phyloP scores from a whole-genome alignment of 2,888 invertebrate species.

The Pyrocoelia pectoralis region DNA sequence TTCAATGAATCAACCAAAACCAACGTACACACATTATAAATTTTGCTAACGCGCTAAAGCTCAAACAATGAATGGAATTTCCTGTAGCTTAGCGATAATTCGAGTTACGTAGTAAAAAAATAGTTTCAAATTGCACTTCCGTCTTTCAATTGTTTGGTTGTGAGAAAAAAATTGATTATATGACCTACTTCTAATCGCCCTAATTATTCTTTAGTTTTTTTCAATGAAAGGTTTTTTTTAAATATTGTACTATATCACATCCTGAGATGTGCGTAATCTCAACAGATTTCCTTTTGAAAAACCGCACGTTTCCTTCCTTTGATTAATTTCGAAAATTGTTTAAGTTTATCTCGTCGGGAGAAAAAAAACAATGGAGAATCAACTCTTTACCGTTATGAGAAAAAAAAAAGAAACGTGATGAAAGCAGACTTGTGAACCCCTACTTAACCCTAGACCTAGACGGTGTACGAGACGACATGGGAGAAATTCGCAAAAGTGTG shows the following conservation, averaged over 20 bases:
- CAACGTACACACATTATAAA: too few species aligned
- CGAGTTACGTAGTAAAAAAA: not conserved
- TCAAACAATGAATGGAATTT: slow-evolving; percentile 11
- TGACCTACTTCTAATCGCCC: not conserved
- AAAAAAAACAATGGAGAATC: not conserved
- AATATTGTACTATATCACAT: not conserved
- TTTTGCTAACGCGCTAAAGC: not conserved
- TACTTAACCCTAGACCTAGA: slow-evolving; percentile 2
- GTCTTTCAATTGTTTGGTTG: not conserved
- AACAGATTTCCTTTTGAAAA: slow-evolving; percentile 7
- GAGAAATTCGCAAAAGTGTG: slow-evolving; percentile 10
- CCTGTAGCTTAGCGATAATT: not conserved
- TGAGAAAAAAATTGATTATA: not conserved
- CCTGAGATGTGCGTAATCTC: slow-evolving; percentile 8
- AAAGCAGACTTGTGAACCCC: too few species aligned
- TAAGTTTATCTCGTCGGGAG: not conserved
- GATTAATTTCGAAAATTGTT: not conserved
- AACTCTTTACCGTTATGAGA: not conserved
- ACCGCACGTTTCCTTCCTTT: slow-evolving; percentile 6
- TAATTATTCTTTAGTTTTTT: not conserved
- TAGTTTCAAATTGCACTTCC: not conserved
- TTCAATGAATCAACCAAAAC: not conserved
- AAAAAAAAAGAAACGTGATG: not conserved
- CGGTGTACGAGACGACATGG: slow-evolving; percentile 11
- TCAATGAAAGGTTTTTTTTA: slow-evolving; percentile 2